Conservation (phyloP, 2,113 vertebrate species). For the Lophochroa leadbeateri region DNA sequence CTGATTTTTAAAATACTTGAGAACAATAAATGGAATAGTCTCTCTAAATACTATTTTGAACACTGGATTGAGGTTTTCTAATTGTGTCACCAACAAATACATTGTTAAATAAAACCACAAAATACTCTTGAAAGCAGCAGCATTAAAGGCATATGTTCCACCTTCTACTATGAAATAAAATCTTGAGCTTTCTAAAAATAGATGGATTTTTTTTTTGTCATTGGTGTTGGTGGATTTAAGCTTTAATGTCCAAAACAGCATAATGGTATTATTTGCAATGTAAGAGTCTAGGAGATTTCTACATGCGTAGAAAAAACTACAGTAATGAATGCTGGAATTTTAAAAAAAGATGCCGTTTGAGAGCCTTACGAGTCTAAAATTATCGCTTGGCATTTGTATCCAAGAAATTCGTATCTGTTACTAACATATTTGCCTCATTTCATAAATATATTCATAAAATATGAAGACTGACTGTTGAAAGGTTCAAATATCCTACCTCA, state of each 20-base stretch:
- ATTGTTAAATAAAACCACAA: not conserved
- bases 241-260: not conserved
- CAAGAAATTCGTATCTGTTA: not conserved
- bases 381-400: not conserved
- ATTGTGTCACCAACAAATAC: not conserved
- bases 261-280: not conserved
- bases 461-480: not conserved
- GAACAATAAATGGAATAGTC: not conserved
- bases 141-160: not conserved
- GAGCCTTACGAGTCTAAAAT: not conserved
- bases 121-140: not conserved
- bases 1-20: not conserved
- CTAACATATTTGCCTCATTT: not conserved
- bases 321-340: not conserved
- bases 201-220: not conserved
- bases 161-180: not conserved
- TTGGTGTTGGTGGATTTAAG: not conserved
- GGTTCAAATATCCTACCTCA: not conserved
- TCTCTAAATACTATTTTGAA: not conserved
- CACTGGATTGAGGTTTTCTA: not conserved
- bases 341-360: not conserved
- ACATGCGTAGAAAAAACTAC: not conserved
- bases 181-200: not conserved
- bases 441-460: not conserved
- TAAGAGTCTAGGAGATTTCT: not conserved